phyloP scores from a whole-genome alignment of 1,140 invertebrate genomes.

The Venustaconcha ellipsiformis region DNA sequence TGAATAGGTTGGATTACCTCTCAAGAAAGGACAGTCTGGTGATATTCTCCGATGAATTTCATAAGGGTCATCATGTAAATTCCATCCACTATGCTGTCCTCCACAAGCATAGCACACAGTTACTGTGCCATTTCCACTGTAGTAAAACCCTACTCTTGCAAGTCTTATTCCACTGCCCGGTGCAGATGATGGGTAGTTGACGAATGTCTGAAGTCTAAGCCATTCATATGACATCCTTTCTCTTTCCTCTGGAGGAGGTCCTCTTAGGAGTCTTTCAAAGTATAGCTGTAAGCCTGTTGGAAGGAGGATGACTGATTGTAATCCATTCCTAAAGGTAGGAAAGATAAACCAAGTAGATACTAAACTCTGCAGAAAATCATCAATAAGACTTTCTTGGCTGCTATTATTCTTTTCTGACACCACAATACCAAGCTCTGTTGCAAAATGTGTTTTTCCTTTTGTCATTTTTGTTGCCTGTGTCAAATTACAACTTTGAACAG shows the following conservation, averaged over 20 bases:
- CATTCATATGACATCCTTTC: slow-evolving; percentile 32
- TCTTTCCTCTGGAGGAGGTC: neutral
- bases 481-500: too few species aligned
- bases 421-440: too few species aligned
- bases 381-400: too few species aligned
- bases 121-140: slow-evolving; percentile 28
- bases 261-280: too few species aligned
- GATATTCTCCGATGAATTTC: slow-evolving; percentile 26
- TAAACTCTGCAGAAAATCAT: too few species aligned
- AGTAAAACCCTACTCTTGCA: slow-evolving; percentile 37
- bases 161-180: slow-evolving; percentile 19
- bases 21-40: slow-evolving; percentile 26
- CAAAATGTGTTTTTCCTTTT: too few species aligned
- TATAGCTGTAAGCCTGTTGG: too few species aligned
- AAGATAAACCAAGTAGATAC: too few species aligned
- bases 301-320: too few species aligned
- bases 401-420: too few species aligned
- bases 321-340: too few species aligned
- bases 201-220: slow-evolving; percentile 15
- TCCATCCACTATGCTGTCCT: slow-evolving; percentile 18
- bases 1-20: neutral
- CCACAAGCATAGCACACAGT: slow-evolving; percentile 36
- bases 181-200: slow-evolving; percentile 17
- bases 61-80: slow-evolving; percentile 17
- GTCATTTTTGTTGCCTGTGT: too few species aligned